Conservation (phyloP, 1,140 invertebrate genomes). For the Sarcophaga peregrina region DNA sequence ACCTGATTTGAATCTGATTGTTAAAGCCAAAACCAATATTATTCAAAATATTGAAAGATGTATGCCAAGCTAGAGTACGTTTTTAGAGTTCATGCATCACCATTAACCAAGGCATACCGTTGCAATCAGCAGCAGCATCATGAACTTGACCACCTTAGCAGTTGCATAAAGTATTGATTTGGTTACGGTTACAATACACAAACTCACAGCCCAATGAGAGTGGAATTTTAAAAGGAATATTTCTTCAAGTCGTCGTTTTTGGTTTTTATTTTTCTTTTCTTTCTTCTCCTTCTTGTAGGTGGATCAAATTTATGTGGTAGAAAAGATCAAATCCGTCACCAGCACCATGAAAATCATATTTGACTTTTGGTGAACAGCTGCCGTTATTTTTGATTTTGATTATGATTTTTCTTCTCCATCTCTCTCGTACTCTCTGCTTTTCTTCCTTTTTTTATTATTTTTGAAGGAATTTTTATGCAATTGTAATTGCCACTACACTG, state of each 20-base stretch:
- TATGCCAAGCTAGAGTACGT: not conserved
- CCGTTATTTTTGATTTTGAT: not conserved
- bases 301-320: conserved; percentile 21
- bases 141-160: conserved; percentile 28
- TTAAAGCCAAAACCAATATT: conserved; percentile 30
- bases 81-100: no score
- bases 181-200: not conserved
- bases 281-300: not conserved
- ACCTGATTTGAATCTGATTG: conserved; percentile 64
- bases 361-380: conserved; percentile 2
- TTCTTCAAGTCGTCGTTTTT: no score
- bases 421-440: no score
- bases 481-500: not conserved
- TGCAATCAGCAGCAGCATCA: not conserved
- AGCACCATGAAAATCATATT: not conserved
- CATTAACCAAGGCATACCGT: no score
- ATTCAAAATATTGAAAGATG: conserved; percentile 35
- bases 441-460: no score
- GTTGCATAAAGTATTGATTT: conserved; percentile 37
- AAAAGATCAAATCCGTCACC: conserved; percentile 5
- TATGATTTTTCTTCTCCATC: not conserved
- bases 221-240: not conserved
- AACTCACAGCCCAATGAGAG: not conserved
- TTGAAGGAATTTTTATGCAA: not conserved
- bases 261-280: no score